Conservation (phyloP, 23 tunicate species). For the Ciona savignyi region DNA sequence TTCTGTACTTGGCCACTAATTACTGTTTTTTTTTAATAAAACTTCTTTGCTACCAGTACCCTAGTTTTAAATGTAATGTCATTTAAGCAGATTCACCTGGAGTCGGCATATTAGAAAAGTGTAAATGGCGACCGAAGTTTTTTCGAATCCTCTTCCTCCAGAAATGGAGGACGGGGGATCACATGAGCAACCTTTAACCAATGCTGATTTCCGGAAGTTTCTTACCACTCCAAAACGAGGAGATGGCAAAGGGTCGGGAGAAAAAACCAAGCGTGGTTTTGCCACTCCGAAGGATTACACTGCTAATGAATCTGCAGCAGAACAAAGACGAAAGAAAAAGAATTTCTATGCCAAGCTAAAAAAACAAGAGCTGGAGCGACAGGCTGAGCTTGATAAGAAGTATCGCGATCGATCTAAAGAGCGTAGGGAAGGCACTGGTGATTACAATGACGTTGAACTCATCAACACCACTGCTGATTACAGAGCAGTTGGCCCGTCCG, state of each 20-base stretch:
- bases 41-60: no score
- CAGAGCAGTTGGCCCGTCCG: slow-evolving; percentile 87
- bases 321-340: slow-evolving; percentile 87
- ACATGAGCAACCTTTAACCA: slow-evolving; percentile 66
- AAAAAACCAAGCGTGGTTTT: slow-evolving; percentile 38
- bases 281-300: slow-evolving; percentile 54
- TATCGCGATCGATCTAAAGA: slow-evolving; percentile 98
- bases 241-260: slow-evolving; percentile 21
- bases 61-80: no score
- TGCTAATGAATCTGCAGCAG: slow-evolving; percentile 76
- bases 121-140: slow-evolving; percentile 54
- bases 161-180: slow-evolving; percentile 24
- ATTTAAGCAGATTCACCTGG: no score
- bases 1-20: no score
- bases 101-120: no score
- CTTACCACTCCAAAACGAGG: slow-evolving; percentile 56
- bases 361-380: slow-evolving; percentile 94
- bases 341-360: slow-evolving; percentile 90
- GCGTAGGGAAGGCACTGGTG: slow-evolving; percentile 90
- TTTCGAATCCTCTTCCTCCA: slow-evolving; percentile 76
- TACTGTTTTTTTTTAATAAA: no score
- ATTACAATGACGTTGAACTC: slow-evolving; percentile 69
- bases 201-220: slow-evolving; percentile 94
- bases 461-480: slow-evolving; percentile 89
- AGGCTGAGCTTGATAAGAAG: slow-evolving; percentile 93